phyloP scores from a whole-genome alignment of 2,797 vertebrate genomes.

The Nyctibius grandis region DNA sequence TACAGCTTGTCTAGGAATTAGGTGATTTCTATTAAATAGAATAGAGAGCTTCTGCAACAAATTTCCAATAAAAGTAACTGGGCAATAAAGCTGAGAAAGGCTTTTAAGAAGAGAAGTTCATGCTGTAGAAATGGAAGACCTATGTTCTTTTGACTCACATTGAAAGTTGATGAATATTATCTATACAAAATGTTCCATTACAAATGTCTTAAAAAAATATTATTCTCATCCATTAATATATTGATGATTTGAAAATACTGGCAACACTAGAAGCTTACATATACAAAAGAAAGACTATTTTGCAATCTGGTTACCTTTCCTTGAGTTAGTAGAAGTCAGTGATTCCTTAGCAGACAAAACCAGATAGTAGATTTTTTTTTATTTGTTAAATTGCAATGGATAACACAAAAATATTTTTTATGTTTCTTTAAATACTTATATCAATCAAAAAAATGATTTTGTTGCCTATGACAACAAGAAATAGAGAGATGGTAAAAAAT shows the following conservation, averaged over 20 bases:
- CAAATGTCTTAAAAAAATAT: not conserved
- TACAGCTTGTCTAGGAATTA: not conserved
- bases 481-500: conserved; percentile 9
- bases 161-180: not conserved
- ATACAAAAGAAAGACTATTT: not conserved
- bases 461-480: not conserved
- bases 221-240: not conserved
- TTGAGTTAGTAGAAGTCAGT: not conserved
- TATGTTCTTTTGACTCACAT: not conserved
- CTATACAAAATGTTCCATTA: not conserved
- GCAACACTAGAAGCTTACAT: not conserved
- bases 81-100: not conserved
- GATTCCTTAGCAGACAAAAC: not conserved
- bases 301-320: not conserved
- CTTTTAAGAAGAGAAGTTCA: not conserved
- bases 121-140: not conserved
- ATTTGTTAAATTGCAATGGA: not conserved
- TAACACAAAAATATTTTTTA: not conserved
- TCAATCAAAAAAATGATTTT: not conserved
- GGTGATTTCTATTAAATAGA: not conserved
- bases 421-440: not conserved
- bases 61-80: not conserved
- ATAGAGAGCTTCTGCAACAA: not conserved
- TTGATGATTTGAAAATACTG: not conserved
- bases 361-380: not conserved